phyloP scores from a whole-genome alignment of 2,113 vertebrate species.

The Aspiorhynchus laticeps region DNA sequence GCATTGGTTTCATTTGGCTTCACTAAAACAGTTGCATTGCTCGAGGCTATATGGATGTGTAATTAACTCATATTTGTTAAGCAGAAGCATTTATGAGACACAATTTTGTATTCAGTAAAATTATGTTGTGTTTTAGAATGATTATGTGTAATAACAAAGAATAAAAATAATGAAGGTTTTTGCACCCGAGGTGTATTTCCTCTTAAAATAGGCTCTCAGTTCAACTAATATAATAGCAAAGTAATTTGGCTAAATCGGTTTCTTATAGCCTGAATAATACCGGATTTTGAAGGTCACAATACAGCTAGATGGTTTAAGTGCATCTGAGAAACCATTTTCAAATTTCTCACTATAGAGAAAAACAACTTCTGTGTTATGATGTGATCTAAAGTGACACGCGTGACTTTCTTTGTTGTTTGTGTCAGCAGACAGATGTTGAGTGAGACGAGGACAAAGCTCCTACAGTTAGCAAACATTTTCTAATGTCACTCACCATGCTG shows the following conservation, averaged over 20 bases:
- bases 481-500: slow-evolving; percentile 47
- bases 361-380: slow-evolving; percentile 39
- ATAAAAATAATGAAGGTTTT: slow-evolving; percentile 34
- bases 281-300: not conserved
- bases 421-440: slow-evolving; percentile 57
- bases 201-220: slow-evolving; percentile 8
- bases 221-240: not conserved
- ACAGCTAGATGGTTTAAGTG: not conserved
- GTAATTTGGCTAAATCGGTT: slow-evolving; percentile 9
- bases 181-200: not conserved
- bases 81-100: slow-evolving; percentile 25
- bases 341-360: not conserved
- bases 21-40: slow-evolving; percentile 2
- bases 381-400: slow-evolving; percentile 41
- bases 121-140: slow-evolving; percentile 34
- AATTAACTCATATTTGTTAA: slow-evolving; percentile 46
- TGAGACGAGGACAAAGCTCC: slow-evolving; percentile 51
- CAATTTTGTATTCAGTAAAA: slow-evolving; percentile 30
- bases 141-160: slow-evolving; percentile 37
- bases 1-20: slow-evolving; percentile 17
- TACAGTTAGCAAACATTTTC: slow-evolving; percentile 53
- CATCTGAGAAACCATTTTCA: not conserved
- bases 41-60: slow-evolving; percentile 13
- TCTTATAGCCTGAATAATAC: not conserved
- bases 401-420: slow-evolving; percentile 52